Conservation (phyloP, 64 coral and sea anemone species). For the Montipora sp. region DNA sequence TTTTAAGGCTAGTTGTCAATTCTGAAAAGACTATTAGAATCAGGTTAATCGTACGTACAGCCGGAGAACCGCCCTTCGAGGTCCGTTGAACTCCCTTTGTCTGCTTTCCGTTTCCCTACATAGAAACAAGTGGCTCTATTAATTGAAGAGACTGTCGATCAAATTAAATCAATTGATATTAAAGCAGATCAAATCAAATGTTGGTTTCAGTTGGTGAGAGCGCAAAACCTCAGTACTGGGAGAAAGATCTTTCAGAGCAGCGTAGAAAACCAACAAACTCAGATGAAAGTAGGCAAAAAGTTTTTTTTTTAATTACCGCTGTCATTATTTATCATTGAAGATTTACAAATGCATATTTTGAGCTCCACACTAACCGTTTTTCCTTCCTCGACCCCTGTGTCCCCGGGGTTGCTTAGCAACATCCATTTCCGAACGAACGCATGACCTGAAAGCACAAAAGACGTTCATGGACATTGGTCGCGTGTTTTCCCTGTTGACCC, state of each 20-base stretch:
- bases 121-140: background rate
- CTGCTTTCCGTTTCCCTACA: constrained; percentile 6
- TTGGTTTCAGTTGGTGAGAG: no score
- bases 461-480: background rate
- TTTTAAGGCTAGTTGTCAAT: no score
- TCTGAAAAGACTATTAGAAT: background rate
- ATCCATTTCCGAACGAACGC: constrained; percentile 72
- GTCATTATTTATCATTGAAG: no score
- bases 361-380: constrained; percentile 1
- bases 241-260: background rate
- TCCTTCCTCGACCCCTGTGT: constrained; percentile 36
- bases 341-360: no score
- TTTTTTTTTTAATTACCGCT: no score
- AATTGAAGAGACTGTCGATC: no score
- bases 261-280: background rate
- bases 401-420: constrained; percentile 31
- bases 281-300: no score
- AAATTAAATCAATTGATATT: no score
- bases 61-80: constrained; percentile 42
- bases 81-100: constrained; percentile 25
- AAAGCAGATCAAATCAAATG: no score
- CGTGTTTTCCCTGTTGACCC: background rate
- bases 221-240: no score
- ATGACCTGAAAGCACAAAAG: constrained; percentile 36
- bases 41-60: constrained; percentile 35